These are phyloP conservation scores for Calameuta idolon DNA, from an alignment of 2,888 invertebrate species.

Conservation along the genomic window DNA sequence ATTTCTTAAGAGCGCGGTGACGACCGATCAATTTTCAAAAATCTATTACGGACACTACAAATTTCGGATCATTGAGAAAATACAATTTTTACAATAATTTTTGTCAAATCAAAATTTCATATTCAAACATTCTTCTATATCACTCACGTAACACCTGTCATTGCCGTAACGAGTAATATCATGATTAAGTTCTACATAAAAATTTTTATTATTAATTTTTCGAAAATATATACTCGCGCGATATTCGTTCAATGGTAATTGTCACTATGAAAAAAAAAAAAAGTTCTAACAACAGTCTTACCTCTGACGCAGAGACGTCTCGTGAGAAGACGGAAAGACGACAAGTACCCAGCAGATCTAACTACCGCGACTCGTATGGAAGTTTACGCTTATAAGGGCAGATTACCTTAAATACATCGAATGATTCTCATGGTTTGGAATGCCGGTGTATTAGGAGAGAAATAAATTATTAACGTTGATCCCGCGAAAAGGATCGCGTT, in stretches of 20 bases:
- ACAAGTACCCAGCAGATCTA: conserved; percentile 20
- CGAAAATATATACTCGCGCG: neutral
- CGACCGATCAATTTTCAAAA: conserved; percentile 5
- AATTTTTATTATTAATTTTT: neutral
- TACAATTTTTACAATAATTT: neutral
- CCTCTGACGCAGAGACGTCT: conserved; percentile 8
- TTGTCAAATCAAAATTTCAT: neutral
- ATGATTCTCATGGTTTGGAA: conserved; percentile 18
- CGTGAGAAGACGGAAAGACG: conserved; percentile 19
- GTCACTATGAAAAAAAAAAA: neutral
- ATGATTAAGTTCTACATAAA: neutral
- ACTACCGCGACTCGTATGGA: conserved; percentile 22
- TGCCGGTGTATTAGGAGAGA: neutral
- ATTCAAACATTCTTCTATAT: neutral
- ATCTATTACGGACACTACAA: neutral
- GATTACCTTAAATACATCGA: conserved; percentile 24
- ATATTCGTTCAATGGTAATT: neutral
- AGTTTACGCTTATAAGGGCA: conserved; percentile 27
- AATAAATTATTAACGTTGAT: neutral
- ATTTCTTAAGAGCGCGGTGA: conserved; percentile 20
- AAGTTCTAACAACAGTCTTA: conserved; percentile 7
- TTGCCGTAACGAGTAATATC: neutral
- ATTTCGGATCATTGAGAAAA: neutral
- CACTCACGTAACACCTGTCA: neutral
- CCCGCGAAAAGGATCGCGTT: neutral